Conservation (phyloP, 1,140 invertebrate genomes). For the Papilio dardanus region DNA sequence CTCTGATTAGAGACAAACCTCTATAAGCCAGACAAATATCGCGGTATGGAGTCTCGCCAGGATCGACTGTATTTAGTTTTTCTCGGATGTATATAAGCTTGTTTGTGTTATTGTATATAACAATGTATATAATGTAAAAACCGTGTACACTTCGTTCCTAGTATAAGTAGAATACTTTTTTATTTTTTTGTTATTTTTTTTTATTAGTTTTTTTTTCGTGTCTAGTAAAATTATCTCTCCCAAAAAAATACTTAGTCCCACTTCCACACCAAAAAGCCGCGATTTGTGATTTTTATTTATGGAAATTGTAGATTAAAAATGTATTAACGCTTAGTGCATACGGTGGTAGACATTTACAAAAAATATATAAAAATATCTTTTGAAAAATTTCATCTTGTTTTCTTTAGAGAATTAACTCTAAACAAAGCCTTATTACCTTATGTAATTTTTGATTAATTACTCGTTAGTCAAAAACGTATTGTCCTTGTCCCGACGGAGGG, state of each 20-base stretch:
- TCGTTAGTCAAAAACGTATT: too few species aligned
- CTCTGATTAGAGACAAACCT: too few species aligned
- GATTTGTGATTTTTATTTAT: constrained; percentile 38
- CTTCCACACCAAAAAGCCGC: constrained; percentile 56
- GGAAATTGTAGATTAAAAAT: constrained; percentile 5
- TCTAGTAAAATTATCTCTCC: constrained; percentile 53
- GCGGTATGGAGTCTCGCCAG: too few species aligned
- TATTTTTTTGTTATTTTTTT: constrained; percentile 59
- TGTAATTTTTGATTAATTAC: too few species aligned
- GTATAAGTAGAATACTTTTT: constrained; percentile 58
- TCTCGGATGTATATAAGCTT: constrained; percentile 57
- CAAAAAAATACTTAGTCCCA: constrained; percentile 57
- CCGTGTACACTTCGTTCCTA: constrained; percentile 46
- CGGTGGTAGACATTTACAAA: constrained; percentile 7
- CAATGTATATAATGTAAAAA: constrained; percentile 69
- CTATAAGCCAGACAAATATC: too few species aligned
- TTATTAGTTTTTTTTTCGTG: constrained; percentile 46
- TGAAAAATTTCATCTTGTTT: not conserved
- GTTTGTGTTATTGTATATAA: constrained; percentile 62
- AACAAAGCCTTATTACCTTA: too few species aligned
- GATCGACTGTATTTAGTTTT: constrained; percentile 41
- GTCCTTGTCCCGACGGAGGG: too few species aligned
- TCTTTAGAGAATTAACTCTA: too few species aligned
- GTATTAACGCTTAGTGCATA: constrained; percentile 34
- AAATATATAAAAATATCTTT: not conserved